phyloP scores from a whole-genome alignment of 2,113 vertebrate species.

The Notothenia rossii region DNA sequence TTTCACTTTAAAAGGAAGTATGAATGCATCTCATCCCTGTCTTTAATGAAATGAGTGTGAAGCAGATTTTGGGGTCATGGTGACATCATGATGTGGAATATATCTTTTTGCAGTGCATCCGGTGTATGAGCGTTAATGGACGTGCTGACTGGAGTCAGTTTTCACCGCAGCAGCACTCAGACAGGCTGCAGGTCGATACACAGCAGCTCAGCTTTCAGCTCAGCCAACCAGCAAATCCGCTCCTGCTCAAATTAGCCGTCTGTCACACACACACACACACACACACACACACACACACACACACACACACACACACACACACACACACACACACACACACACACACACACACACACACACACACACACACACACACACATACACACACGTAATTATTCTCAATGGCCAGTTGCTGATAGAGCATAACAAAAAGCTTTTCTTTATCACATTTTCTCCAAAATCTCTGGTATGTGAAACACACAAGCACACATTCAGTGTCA shows the following conservation, averaged over 20 bases:
- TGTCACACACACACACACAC: neutral
- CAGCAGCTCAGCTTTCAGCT: conserved; percentile 61
- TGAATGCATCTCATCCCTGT: neutral
- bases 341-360: neutral
- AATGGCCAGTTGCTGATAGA: neutral
- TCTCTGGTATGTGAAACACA: neutral
- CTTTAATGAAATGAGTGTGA: neutral
- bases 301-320: neutral
- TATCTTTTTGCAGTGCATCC: conserved; percentile 16
- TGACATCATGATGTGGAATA: accelerated
- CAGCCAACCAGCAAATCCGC: conserved; percentile 34
- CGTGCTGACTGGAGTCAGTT: conserved; percentile 48
- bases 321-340: conserved; percentile 5
- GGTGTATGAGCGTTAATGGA: conserved; percentile 36
- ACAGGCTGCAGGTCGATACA: conserved; percentile 58
- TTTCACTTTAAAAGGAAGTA: neutral
- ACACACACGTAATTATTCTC: neutral
- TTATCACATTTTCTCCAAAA: conserved; percentile 21
- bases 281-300: neutral
- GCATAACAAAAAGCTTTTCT: neutral
- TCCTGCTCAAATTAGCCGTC: neutral
- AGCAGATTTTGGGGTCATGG: neutral
- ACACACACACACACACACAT: neutral
- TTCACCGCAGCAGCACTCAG: conserved; percentile 59
- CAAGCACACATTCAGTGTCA: neutral